Evolutionary conservation across 1,140 invertebrate genomes (phyloP).

Genomic region (Trachymyrmex septentrionalis): DNA sequence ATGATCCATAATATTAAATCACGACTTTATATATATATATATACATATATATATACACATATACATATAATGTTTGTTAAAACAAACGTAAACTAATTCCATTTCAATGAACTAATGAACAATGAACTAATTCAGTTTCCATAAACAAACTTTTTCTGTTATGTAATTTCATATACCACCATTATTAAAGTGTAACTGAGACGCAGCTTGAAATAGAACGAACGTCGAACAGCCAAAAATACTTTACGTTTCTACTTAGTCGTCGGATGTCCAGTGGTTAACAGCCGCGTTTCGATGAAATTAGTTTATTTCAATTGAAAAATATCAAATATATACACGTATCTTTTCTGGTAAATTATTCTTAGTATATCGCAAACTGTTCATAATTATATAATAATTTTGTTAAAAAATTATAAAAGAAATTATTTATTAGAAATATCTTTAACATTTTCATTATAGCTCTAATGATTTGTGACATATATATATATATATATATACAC

Average conservation of each 20-base stretch:
- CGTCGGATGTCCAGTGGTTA: constrained; percentile 64
- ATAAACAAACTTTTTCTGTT: constrained; percentile 7
- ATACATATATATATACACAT: too few relatives aligned
- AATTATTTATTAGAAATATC: constrained; percentile 2
- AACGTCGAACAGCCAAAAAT: constrained; percentile 80
- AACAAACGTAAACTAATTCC: too few relatives aligned
- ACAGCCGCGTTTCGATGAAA: constrained; percentile 34
- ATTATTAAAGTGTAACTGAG: constrained; percentile 29
- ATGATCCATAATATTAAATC: too few relatives aligned
- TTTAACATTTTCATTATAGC: background rate
- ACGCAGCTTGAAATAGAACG: constrained; percentile 79
- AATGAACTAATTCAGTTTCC: background rate
- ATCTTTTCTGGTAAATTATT: background rate
- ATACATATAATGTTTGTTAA: too few relatives aligned
- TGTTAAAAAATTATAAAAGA: background rate
- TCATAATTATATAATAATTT: background rate
- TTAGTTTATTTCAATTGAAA: constrained; percentile 15
- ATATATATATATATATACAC: background rate
- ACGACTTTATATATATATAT: too few relatives aligned
- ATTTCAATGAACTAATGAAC: too few relatives aligned
- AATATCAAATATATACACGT: background rate
- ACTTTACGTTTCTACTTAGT: constrained; percentile 75
- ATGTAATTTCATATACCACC: background rate
- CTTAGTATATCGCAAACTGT: background rate
- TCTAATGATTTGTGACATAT: constrained; percentile 4